Conservation (phyloP, 2,797 vertebrate species). For the Kryptolebias ocellatus region DNA sequence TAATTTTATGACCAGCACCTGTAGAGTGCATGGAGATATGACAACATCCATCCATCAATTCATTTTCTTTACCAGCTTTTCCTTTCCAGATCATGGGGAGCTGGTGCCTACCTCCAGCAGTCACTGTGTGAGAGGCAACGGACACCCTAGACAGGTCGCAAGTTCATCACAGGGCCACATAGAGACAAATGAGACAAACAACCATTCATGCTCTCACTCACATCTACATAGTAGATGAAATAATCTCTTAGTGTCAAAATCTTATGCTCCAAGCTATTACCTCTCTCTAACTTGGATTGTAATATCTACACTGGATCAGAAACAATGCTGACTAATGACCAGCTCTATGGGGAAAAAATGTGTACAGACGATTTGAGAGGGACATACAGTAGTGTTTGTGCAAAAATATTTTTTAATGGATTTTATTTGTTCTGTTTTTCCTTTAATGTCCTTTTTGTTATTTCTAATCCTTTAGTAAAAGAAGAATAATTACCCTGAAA, state of each 20-base stretch:
- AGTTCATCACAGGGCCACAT: no score
- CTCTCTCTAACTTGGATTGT: neutral
- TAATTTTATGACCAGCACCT: no score
- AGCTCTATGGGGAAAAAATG: constrained; percentile 37
- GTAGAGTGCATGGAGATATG: no score
- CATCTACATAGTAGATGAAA: no score
- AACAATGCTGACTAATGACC: constrained; percentile 37
- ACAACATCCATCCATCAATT: no score
- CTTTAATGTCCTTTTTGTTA: constrained; percentile 51
- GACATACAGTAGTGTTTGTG: constrained; percentile 40
- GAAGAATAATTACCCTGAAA: constrained; percentile 56
- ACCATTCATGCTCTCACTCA: no score
- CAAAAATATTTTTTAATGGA: constrained; percentile 57
- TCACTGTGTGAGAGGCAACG: no score
- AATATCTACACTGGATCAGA: constrained; percentile 17
- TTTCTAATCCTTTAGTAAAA: constrained; percentile 40
- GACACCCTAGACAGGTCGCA: no score
- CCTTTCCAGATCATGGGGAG: no score
- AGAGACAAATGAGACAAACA: no score
- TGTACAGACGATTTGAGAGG: constrained; percentile 48
- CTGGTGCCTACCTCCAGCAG: no score
- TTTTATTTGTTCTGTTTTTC: constrained; percentile 61
- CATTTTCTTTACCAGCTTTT: no score
- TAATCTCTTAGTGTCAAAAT: neutral
- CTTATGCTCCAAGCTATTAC: neutral